Evolutionary conservation across 2,888 invertebrate genomes (phyloP), one percentile per base, ranked within the genome.

Genomic region (Globia sparganii): DNA sequence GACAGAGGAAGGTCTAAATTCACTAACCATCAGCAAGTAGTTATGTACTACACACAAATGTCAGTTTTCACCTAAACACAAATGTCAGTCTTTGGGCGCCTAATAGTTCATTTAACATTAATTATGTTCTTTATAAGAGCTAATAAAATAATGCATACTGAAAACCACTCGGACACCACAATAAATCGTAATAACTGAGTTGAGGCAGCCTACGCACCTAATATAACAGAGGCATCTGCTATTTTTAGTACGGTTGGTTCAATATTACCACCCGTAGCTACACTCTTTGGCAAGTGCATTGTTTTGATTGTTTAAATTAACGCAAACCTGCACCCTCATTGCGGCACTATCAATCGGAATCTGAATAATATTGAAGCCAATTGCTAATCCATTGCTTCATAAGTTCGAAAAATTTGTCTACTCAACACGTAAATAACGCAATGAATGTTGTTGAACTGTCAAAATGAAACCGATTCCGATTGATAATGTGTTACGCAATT

Each of bases 191-290:
- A 58, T 15, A 58, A 72, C 21, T 2, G 21, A 46, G 31, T n/a
- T 6, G 31, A 8, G 8, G 40, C 59, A 43, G 28, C 43, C 61
- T 46, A 61, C n/a, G 37, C 4, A 62, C 21, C 25, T 34, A 67
- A 58, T 53, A 67, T 34, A 56, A 81, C 28, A 62, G 28, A 64
- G 40, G n/a, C 34, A 37, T 18, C 4, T 4, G 25, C 25, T 53
- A 80, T 81, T 64, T 81, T 68, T 68, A 68, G 67, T 28, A 58
- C 9, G 34, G 34, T 69, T 64, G 49, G 49, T 69, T 76, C 40
- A 80, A 76, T 64, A 76, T 58, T 66, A 43, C 80, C 28, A 46
- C 15, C 13, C 6, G 31, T 31, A 34, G 25, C n/a, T 13, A 56
- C 28, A 9, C 6, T 9, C 56, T 59, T 83, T 69, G 64, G 68